A percentile compares a stretch with the other conserved stretches of the same genome.
Evolutionary conservation across 1,140 invertebrate genomes (phyloP).

Genomic region (Temnothorax curvispinosus): DNA sequence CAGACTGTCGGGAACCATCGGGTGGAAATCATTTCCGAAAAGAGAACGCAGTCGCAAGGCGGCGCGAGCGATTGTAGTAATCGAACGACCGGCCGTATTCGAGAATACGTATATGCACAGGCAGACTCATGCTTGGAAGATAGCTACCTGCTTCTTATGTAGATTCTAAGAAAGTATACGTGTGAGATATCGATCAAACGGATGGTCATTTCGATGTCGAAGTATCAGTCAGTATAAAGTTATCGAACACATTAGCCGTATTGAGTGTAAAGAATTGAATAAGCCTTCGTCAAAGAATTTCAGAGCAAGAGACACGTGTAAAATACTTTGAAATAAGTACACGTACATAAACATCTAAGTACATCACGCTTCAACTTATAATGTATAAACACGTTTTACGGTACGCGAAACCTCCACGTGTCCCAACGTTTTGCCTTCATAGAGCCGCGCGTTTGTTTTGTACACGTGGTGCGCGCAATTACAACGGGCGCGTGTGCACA

Average conservation of each 20-base stretch:
- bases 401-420: slow-evolving; percentile 7
- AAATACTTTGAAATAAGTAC: neutral
- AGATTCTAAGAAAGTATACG: neutral
- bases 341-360: neutral
- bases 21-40: slow-evolving; percentile 64
- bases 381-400: slow-evolving; percentile 35
- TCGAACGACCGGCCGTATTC: slow-evolving; percentile 61
- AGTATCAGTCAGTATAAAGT: neutral
- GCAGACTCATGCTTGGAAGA: neutral
- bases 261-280: neutral
- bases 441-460: slow-evolving; percentile 13
- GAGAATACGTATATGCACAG: slow-evolving; percentile 5
- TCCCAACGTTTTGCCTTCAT: slow-evolving; percentile 7
- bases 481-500: neutral
- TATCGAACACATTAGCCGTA: neutral
- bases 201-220: neutral
- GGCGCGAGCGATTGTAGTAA: slow-evolving; percentile 72
- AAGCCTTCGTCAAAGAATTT: neutral
- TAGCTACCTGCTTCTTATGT: neutral
- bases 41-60: slow-evolving; percentile 40
- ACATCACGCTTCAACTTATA: neutral
- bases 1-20: slow-evolving; percentile 52
- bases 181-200: neutral
- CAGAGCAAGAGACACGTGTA: neutral
- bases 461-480: too few species aligned